Conservation (phyloP, 2,113 vertebrate species). For the Oryzias melastigma region DNA sequence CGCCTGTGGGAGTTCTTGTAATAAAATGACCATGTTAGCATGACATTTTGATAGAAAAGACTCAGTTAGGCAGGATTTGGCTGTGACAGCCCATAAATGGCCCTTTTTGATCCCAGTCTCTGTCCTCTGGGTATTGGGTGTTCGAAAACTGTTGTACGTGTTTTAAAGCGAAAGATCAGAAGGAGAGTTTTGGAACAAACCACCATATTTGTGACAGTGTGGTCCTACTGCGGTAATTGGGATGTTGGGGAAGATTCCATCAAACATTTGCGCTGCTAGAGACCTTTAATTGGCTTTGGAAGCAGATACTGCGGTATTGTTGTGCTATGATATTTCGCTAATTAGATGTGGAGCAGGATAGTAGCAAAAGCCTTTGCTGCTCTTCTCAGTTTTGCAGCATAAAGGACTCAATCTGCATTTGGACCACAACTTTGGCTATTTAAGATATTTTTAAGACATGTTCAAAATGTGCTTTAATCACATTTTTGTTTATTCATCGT, state of each 20-base stretch:
- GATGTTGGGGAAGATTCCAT: constrained; percentile 60
- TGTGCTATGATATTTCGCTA: constrained; percentile 64
- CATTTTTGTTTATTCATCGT: constrained; percentile 15
- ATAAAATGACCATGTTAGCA: constrained; percentile 57
- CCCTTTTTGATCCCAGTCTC: constrained; percentile 26
- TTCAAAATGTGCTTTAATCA: constrained; percentile 32
- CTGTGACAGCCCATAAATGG: constrained; percentile 41
- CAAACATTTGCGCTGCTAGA: constrained; percentile 53
- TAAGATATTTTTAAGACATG: constrained; percentile 37
- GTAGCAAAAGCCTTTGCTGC: constrained; percentile 40
- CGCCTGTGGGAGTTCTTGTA: constrained; percentile 39
- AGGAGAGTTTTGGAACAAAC: constrained; percentile 19
- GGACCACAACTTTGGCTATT: constrained; percentile 32
- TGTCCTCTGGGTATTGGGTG: constrained; percentile 17
- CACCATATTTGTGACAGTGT: constrained; percentile 24
- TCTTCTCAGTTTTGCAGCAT: constrained; percentile 31
- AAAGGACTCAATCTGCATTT: constrained; percentile 44
- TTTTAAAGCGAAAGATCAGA: constrained; percentile 33
- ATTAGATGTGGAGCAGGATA: constrained; percentile 55
- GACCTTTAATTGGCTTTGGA: constrained; percentile 62
- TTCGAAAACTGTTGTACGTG: not conserved
- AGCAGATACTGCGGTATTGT: constrained; percentile 53
- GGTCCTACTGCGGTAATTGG: constrained; percentile 36
- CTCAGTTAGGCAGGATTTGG: constrained; percentile 42
- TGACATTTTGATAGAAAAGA: constrained; percentile 44